Percentiles rank a stretch among this genome's conserved stretches.
Evolutionary conservation across 2,888 invertebrate genomes (phyloP).

Genomic region (Cephalotes varians): DNA sequence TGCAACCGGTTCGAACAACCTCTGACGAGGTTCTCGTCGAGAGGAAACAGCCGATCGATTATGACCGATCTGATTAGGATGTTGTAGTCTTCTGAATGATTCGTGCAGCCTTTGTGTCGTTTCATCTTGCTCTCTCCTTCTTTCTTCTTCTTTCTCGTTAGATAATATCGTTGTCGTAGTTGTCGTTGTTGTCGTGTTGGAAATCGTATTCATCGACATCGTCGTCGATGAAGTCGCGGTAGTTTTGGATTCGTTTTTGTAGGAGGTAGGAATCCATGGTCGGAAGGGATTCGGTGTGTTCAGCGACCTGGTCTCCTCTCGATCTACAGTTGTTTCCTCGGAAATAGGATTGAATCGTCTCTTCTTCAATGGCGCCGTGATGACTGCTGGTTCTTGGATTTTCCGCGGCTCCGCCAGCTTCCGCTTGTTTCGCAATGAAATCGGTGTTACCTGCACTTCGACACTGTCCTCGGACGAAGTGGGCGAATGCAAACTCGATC

Average conservation of each 20-base stretch:
- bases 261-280: conserved; percentile 88
- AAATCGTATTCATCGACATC: conserved; percentile 7
- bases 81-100: conserved; percentile 32
- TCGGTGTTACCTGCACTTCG: conserved; percentile 89
- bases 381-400: conserved; percentile 85
- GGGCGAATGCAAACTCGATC: conserved; percentile 87
- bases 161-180: neutral
- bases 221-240: conserved; percentile 4
- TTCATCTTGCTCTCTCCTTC: conserved; percentile 69
- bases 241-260: conserved; percentile 66
- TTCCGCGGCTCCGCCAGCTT: conserved; percentile 90
- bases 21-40: conserved; percentile 73
- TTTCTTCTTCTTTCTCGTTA: conserved; percentile 23
- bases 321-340: conserved; percentile 79
- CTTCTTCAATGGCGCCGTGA: conserved; percentile 91
- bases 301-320: conserved; percentile 67
- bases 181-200: neutral
- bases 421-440: conserved; percentile 88
- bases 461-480: conserved; percentile 90
- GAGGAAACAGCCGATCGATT: conserved; percentile 49
- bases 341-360: conserved; percentile 77
- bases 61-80: conserved; percentile 35
- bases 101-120: conserved; percentile 72
- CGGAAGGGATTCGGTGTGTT: conserved; percentile 88
- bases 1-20: conserved; percentile 71